phyloP scores from a whole-genome alignment of 1,140 invertebrate species.

The Tenebrio molitor region DNA sequence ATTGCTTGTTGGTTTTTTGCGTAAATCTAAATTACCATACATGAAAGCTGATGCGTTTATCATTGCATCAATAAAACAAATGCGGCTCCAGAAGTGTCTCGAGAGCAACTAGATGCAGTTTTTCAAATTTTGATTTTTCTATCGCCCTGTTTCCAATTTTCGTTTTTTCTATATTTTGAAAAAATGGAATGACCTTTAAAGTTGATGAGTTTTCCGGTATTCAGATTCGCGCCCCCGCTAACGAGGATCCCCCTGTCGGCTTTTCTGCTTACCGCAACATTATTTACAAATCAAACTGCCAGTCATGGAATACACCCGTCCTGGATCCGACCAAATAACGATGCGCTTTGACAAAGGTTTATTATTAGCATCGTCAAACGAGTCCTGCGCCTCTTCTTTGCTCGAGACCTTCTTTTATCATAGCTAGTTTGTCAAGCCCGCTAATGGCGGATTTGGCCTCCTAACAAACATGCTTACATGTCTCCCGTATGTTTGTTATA shows the following conservation, averaged over 20 bases:
- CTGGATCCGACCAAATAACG: constrained; percentile 48
- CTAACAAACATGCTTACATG: constrained; percentile 51
- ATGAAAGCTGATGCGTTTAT: too few relatives aligned
- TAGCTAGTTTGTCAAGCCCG: constrained; percentile 45
- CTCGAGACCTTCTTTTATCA: constrained; percentile 46
- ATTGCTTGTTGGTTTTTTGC: too few relatives aligned
- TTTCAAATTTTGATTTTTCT: too few relatives aligned
- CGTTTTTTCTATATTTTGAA: too few relatives aligned
- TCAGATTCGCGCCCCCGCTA: too few relatives aligned
- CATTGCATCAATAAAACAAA: too few relatives aligned
- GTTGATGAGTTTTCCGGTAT: too few relatives aligned
- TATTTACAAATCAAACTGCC: constrained; percentile 44
- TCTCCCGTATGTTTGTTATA: constrained; percentile 50
- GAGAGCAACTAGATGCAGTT: too few relatives aligned
- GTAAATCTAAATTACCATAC: too few relatives aligned
- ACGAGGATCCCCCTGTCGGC: constrained; percentile 13
- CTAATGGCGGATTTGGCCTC: constrained; percentile 51
- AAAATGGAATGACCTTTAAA: too few relatives aligned
- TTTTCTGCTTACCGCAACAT: constrained; percentile 36
- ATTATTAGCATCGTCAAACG: constrained; percentile 54
- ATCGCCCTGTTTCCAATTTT: too few relatives aligned
- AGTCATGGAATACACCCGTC: constrained; percentile 39
- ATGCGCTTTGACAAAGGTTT: constrained; percentile 54
- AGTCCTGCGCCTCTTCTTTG: constrained; percentile 33
- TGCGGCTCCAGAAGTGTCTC: too few relatives aligned